Conservation (phyloP, 2,888 invertebrate species). For the Rotaria sp. region DNA sequence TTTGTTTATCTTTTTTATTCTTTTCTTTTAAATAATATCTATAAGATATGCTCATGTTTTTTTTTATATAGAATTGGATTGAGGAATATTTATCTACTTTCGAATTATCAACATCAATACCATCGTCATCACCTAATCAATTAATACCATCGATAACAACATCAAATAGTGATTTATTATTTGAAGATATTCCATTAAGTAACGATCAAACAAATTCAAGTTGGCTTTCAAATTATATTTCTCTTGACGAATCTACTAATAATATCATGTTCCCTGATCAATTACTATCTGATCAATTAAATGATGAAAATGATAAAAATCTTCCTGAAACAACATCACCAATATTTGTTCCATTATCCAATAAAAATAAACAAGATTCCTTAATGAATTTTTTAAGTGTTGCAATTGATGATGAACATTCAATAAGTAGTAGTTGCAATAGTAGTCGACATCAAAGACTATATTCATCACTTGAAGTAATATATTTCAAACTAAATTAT, state of each 20-base stretch:
- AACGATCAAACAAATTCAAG: not conserved
- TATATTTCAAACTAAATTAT: not conserved
- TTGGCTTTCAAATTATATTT: not conserved
- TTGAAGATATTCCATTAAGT: not conserved
- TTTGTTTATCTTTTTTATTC: not conserved
- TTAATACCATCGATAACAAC: no score
- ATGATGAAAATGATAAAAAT: not conserved
- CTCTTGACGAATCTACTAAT: not conserved
- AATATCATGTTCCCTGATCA: not conserved
- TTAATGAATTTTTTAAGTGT: not conserved
- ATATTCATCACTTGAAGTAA: not conserved
- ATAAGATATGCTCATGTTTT: not conserved
- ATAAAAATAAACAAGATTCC: not conserved
- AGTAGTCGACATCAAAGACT: not conserved
- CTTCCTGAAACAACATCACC: not conserved
- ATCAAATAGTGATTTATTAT: not conserved
- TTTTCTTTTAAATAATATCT: no score
- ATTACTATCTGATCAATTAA: not conserved
- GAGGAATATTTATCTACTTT: not conserved
- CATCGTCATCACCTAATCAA: not conserved
- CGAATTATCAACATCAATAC: not conserved
- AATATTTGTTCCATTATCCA: not conserved
- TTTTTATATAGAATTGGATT: not conserved
- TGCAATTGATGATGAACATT: not conserved
- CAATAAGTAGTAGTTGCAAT: not conserved